These are phyloP conservation scores for Diachasma alloeum DNA, from an alignment of 1,140 invertebrate genomes.

Conservation along the genomic window DNA sequence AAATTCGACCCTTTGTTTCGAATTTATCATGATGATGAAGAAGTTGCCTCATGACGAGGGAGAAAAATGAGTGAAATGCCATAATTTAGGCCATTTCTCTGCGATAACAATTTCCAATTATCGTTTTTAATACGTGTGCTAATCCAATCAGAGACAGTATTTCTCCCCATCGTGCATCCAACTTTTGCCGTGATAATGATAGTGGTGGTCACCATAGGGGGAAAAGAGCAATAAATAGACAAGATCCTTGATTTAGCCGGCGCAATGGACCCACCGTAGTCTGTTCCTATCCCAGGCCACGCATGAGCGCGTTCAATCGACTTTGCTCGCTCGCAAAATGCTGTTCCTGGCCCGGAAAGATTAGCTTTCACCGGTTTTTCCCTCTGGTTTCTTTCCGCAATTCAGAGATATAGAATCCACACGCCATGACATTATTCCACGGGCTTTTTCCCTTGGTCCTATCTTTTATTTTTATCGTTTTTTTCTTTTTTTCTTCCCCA, in stretches of 20 bases:
- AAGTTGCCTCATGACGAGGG: neutral
- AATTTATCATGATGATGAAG: neutral
- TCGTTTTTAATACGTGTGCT: constrained; percentile 18
- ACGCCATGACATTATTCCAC: neutral
- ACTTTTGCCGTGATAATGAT: constrained; percentile 52
- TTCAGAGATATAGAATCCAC: neutral
- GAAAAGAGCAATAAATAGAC: constrained; percentile 54
- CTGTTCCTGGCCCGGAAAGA: constrained; percentile 44
- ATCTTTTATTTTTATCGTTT: neutral
- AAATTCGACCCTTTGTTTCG: neutral
- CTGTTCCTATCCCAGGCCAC: constrained; percentile 32
- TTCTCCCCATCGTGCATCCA: constrained; percentile 4
- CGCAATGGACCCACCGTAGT: neutral
- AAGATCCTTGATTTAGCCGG: constrained; percentile 47
- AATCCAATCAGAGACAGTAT: constrained; percentile 31
- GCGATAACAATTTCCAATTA: neutral
- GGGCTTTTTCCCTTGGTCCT: neutral
- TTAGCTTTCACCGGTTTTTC: constrained; percentile 25
- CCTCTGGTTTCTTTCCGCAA: constrained; percentile 2
- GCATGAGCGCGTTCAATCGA: constrained; percentile 55
- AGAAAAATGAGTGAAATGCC: neutral
- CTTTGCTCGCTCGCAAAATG: constrained; percentile 27
- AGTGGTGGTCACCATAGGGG: constrained; percentile 32
- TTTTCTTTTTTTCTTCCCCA: neutral
- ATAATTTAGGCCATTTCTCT: neutral